A percentile compares a stretch with the other conserved stretches of the same genome.
These are phyloP conservation scores for Phoxinus dragarum DNA, from an alignment of 2,797 vertebrate species.

Conservation along the genomic window DNA sequence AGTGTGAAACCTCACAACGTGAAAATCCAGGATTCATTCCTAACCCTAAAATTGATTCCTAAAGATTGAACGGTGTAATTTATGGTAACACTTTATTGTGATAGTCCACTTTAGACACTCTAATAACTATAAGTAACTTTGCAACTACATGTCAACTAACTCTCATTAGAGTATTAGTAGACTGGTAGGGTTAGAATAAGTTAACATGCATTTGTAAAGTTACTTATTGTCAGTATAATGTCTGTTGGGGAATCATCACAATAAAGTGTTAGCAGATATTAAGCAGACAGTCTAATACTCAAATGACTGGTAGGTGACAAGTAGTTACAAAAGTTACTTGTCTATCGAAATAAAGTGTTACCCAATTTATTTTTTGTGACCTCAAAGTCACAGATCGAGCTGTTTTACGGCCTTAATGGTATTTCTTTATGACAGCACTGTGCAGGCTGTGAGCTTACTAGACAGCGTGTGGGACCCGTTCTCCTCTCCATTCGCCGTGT, in stretches of 20 bases:
- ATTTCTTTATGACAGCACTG: background rate
- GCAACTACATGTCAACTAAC: no score
- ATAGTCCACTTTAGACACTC: no score
- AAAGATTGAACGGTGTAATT: no score
- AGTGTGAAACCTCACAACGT: background rate
- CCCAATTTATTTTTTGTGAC: background rate
- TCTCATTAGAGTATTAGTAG: no score
- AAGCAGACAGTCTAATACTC: background rate
- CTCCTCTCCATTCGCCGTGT: constrained; percentile 94
- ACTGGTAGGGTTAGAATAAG: background rate
- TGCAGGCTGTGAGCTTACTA: constrained; percentile 81
- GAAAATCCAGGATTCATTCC: background rate
- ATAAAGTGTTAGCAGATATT: background rate
- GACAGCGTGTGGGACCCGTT: constrained; percentile 92
- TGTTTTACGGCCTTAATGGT: background rate
- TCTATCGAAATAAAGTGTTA: background rate
- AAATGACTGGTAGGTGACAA: background rate
- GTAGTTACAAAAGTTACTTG: background rate
- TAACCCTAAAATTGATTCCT: no score
- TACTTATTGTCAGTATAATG: background rate
- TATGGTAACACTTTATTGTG: no score
- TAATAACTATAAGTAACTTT: no score
- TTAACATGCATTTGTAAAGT: background rate
- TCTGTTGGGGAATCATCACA: background rate
- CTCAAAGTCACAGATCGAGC: background rate